A percentile compares a stretch with the other conserved stretches of the same genome.
Conservation (phyloP, 1,140 invertebrate species). For the Thaumetopoea pityocampa region DNA sequence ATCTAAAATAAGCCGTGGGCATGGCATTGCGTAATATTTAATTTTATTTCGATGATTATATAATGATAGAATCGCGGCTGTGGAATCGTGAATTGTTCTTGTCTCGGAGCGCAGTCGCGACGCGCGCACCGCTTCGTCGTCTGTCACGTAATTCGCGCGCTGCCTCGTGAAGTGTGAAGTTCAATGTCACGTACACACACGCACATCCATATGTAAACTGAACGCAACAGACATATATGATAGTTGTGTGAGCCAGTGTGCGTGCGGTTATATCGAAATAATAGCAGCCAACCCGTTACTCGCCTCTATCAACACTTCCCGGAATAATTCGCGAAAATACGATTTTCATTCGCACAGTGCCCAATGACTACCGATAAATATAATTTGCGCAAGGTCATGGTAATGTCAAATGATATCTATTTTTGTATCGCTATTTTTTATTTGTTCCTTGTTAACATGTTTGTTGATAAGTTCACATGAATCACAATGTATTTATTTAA, state of each 20-base stretch:
- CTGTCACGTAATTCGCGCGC: conserved; percentile 63
- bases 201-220: conserved; percentile 16
- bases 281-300: conserved; percentile 64
- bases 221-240: conserved; percentile 12
- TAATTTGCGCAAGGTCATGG: conserved; percentile 63
- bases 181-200: conserved; percentile 68
- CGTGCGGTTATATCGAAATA: conserved; percentile 51
- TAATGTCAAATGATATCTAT: too few species aligned
- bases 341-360: conserved; percentile 45
- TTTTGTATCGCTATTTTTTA: conserved; percentile 48
- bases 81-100: conserved; percentile 8
- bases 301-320: conserved; percentile 67
- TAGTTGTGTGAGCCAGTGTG: conserved; percentile 24
- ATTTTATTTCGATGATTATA: conserved; percentile 8
- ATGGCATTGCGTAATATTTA: conserved; percentile 9
- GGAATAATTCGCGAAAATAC: conserved; percentile 69
- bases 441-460: conserved; percentile 5
- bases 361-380: conserved; percentile 41
- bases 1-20: not conserved
- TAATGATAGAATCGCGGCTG: conserved; percentile 10
- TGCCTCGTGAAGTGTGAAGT: conserved; percentile 71
- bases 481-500: too few species aligned
- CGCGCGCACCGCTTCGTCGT: too few species aligned
- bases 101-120: conserved; percentile 13
- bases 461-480: conserved; percentile 3